Conservation (phyloP, 2,113 vertebrate species). For the Salvelinus alpinus region DNA sequence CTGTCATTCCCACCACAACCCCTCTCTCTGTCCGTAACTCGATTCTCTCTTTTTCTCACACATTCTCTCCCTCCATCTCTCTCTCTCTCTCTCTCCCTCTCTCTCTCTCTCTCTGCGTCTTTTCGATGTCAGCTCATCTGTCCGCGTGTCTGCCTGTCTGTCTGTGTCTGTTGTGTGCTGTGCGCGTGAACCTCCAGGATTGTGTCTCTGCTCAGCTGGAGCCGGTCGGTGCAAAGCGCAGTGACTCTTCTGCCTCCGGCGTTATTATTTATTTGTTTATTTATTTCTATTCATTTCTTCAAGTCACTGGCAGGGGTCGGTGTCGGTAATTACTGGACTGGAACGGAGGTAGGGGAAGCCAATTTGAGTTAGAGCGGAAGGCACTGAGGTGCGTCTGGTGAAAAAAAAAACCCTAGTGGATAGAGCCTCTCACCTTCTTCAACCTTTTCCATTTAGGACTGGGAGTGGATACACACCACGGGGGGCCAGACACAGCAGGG, state of each 20-base stretch:
- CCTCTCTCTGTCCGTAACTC: neutral
- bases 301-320: neutral
- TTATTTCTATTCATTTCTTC: neutral
- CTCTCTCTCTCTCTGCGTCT: neutral
- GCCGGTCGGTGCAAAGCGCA: neutral
- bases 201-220: neutral
- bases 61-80: neutral
- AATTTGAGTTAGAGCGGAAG: neutral
- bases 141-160: neutral
- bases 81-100: no score
- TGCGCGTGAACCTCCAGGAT: neutral
- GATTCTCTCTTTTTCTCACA: neutral
- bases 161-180: neutral
- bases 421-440: neutral
- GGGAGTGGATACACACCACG: neutral
- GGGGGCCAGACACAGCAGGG: neutral
- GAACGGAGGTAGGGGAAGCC: neutral
- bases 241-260: neutral
- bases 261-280: neutral
- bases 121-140: neutral
- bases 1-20: constrained; percentile 14
- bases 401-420: neutral
- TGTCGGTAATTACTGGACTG: neutral
- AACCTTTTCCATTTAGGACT: neutral
- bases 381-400: neutral